A percentile compares a stretch with the other conserved stretches of the same genome.
Conservation (phyloP, 2,797 vertebrate species). For the Sebastes diaconus region DNA sequence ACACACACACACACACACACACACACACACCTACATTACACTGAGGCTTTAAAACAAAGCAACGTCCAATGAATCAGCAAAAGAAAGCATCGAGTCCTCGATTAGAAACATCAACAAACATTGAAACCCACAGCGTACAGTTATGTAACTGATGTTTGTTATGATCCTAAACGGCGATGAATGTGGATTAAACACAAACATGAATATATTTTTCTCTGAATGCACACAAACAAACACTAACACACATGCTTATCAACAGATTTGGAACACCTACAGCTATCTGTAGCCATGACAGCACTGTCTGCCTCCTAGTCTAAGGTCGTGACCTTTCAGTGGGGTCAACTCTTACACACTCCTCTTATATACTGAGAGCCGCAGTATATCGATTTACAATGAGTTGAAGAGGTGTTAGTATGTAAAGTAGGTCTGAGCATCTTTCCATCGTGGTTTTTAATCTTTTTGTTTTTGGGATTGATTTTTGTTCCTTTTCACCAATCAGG, state of each 20-base stretch:
- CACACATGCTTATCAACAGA: not conserved
- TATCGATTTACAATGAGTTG: not conserved
- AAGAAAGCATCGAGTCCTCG: not conserved
- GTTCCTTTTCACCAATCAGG: not conserved
- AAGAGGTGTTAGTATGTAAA: not conserved
- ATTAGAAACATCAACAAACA: not conserved
- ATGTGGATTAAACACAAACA: slow-evolving; percentile 24
- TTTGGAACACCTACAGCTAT: not conserved
- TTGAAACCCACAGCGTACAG: slow-evolving; percentile 1
- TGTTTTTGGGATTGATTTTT: not conserved
- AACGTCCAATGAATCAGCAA: not conserved
- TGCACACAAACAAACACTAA: not conserved
- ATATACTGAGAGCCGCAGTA: not conserved
- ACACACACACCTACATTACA: not conserved
- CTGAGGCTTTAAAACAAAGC: not conserved
- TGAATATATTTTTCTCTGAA: not conserved
- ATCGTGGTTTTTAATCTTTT: not conserved
- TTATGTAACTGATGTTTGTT: slow-evolving; percentile 39
- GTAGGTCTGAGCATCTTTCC: not conserved
- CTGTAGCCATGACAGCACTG: not conserved
- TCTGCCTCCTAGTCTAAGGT: not conserved
- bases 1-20: not conserved
- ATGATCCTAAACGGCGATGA: slow-evolving; percentile 16
- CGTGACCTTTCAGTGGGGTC: slow-evolving; percentile 1
- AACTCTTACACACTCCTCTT: not conserved